Evolutionary conservation across 2,888 invertebrate species (phyloP).

Genomic region (Hypolimnas misippus): DNA sequence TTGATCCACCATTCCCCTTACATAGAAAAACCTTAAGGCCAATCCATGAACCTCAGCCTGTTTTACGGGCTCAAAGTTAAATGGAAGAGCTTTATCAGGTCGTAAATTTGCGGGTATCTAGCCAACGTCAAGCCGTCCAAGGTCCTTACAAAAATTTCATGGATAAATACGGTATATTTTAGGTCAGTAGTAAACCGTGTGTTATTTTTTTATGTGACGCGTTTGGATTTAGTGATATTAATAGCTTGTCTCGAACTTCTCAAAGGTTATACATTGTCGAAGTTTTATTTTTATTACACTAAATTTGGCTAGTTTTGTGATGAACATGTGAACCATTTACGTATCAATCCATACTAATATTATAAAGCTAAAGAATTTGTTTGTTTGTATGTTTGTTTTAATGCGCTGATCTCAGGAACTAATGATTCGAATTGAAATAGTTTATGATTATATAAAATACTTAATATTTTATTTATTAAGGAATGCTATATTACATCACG

Average conservation of each 20-base stretch:
- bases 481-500: too few relatives aligned
- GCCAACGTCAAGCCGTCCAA: slow-evolving; percentile 69
- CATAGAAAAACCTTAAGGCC: slow-evolving; percentile 24
- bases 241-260: slow-evolving; percentile 31
- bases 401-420: too few relatives aligned
- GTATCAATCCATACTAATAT: too few relatives aligned
- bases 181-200: slow-evolving; percentile 40
- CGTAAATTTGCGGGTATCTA: slow-evolving; percentile 78
- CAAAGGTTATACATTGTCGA: slow-evolving; percentile 32
- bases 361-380: too few relatives aligned
- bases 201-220: slow-evolving; percentile 38
- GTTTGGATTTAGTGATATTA: slow-evolving; percentile 29
- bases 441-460: too few relatives aligned
- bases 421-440: too few relatives aligned
- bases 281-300: slow-evolving; percentile 25
- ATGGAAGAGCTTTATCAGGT: slow-evolving; percentile 75
- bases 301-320: too few relatives aligned
- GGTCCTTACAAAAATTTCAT: slow-evolving; percentile 66
- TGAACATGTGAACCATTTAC: too few relatives aligned
- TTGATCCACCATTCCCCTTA: slow-evolving; percentile 52
- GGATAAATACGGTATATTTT: slow-evolving; percentile 53
- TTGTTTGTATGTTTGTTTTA: too few relatives aligned
- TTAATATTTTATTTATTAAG: too few relatives aligned
- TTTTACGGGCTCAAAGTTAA: slow-evolving; percentile 57
- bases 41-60: slow-evolving; percentile 50